Base-by-base conservation (phyloP, 2,888 invertebrate species). In the Rotaria sp. region DNA sequence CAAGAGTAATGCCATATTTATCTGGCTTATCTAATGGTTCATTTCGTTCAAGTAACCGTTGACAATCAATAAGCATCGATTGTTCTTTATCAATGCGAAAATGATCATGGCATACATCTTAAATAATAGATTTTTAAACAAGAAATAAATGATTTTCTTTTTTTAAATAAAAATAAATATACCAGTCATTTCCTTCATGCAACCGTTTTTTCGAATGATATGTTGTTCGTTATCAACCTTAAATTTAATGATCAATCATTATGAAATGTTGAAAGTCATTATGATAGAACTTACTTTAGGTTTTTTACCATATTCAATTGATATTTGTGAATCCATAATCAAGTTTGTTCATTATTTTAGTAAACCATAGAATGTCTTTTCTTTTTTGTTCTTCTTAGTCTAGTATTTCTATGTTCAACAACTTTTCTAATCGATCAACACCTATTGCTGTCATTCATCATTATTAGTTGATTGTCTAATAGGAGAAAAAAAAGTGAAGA, bases 21-120 rank as follows among this genome's bases (percentile, higher is more conserved):
- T 80, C 75, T 45, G 75, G 75, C 26, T 80, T 80, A 80, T 80
- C 75, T 80, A 80, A 80, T 26, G 38, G 41, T 80, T 80, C 41
- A 45, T 80, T 41, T 80, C n/a, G 24, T 45, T 80, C 75, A 13
- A 80, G 24, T 38, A 80, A 45, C 45, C n/a, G 24, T 45, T 80
- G 75, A 45, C 75, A 80, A 80, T 80, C 75, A 26, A 7, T n/a
- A 41, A 80, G 45, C 75, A 80, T 80, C n/a, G n/a, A 38, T 80
- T 80, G 75, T 80, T 80, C 75, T 38, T 80, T 80, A 45, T 38
- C 38, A 8, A 80, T 80, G 1, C 75, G 75, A 45, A 80, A 38
- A 80, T 80, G 38, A 80, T 80, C 75, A 45, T 67, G 67, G 35
- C 35, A 67, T 18, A 30, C 35, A 67, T 35, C 67, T 67, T 13